A percentile compares a stretch with the other conserved stretches of the same genome.
Conservation (phyloP, 1,140 invertebrate genomes). For the Ceratosolen solmsi region DNA sequence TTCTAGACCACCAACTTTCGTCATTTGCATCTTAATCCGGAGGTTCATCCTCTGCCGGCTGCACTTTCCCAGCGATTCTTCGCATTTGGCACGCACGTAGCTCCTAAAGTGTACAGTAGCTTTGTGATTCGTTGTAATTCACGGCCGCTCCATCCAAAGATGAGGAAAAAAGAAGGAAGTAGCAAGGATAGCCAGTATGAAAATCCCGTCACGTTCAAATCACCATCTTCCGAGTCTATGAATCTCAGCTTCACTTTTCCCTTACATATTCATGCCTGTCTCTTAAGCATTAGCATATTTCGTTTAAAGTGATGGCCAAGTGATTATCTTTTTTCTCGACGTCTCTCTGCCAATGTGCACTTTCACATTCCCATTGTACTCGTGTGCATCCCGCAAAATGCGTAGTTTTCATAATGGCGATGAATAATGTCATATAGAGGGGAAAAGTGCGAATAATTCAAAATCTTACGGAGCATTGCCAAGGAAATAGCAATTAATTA, state of each 20-base stretch:
- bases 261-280: conserved; percentile 37
- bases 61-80: neutral
- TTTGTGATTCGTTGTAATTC: neutral
- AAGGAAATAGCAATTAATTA: too few relatives aligned
- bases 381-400: too few relatives aligned
- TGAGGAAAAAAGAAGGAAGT: neutral
- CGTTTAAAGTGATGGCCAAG: conserved; percentile 2
- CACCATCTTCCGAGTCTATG: conserved; percentile 11
- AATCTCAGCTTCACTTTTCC: conserved; percentile 37
- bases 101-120: neutral
- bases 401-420: too few relatives aligned
- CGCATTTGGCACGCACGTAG: conserved; percentile 22
- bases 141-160: neutral
- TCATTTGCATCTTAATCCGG: conserved; percentile 57
- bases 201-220: conserved; percentile 23
- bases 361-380: too few relatives aligned
- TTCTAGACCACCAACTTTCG: conserved; percentile 22
- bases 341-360: neutral
- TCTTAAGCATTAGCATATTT: conserved; percentile 29
- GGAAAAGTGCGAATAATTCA: neutral
- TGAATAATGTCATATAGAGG: too few relatives aligned
- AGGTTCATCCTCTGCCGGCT: neutral
- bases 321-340: neutral
- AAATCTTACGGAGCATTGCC: too few relatives aligned
- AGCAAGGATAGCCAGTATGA: conserved; percentile 11